phyloP scores from a whole-genome alignment of 2,888 invertebrate genomes.

The Lacanobia wlatinum region DNA sequence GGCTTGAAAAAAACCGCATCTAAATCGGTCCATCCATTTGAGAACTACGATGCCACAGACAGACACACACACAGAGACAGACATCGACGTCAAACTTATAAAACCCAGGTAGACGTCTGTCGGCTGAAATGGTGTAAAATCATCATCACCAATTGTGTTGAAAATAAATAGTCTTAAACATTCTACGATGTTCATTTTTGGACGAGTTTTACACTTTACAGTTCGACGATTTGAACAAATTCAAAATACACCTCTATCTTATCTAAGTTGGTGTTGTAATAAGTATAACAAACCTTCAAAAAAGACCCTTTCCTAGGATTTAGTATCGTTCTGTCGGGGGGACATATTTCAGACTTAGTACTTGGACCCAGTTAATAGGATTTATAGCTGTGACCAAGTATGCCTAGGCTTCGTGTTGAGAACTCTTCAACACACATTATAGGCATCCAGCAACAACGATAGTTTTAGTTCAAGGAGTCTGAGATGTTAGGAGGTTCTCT shows the following conservation, averaged over 20 bases:
- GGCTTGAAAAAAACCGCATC: no score
- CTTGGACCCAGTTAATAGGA: conserved; percentile 46
- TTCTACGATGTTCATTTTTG: background rate
- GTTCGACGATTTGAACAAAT: background rate
- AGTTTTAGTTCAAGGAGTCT: conserved; percentile 49
- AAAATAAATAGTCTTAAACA: background rate
- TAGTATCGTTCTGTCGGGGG: conserved; percentile 17
- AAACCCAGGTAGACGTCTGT: no score
- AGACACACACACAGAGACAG: no score
- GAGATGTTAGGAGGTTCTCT: conserved; percentile 4
- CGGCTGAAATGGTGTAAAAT: no score
- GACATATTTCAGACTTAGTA: conserved; percentile 46
- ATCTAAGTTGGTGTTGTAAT: background rate
- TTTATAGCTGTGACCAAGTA: conserved; percentile 44
- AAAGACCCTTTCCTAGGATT: background rate
- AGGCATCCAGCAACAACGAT: conserved; percentile 31
- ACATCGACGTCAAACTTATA: no score
- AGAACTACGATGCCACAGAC: no score
- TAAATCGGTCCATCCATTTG: no score
- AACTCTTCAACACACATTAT: conserved; percentile 42
- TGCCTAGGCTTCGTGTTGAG: conserved; percentile 30
- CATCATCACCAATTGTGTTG: no score
- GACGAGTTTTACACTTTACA: background rate
- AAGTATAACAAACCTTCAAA: background rate
- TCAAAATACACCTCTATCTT: no score